These are phyloP conservation scores for Vidua macroura DNA, from an alignment of 2,113 vertebrate species.

Conservation along the genomic window DNA sequence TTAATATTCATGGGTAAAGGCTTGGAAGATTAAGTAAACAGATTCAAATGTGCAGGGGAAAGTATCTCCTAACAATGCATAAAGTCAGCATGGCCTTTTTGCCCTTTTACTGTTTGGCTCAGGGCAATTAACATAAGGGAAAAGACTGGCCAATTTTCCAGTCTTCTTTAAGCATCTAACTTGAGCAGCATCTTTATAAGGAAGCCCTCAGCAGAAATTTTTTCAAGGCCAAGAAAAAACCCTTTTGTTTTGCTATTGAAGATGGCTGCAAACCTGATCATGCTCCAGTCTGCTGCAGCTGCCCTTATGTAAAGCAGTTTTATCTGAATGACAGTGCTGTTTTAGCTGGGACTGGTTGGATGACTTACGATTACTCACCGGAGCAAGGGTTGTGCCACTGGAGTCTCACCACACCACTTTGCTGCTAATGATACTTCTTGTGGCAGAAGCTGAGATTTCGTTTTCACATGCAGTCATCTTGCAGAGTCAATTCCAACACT, in stretches of 20 bases:
- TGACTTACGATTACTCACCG: neutral
- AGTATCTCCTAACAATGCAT: constrained; percentile 60
- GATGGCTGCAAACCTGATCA: neutral
- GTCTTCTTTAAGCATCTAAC: neutral
- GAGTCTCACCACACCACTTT: neutral
- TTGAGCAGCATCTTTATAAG: neutral
- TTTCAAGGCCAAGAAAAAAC: neutral
- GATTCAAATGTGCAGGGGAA: constrained; percentile 36
- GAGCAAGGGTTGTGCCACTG: constrained; percentile 9
- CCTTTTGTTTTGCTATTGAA: neutral
- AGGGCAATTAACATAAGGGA: neutral
- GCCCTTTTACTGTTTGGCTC: neutral
- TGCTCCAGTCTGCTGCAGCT: neutral
- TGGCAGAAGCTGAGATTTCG: constrained; percentile 38
- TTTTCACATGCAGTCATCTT: constrained; percentile 50
- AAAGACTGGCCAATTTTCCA: neutral
- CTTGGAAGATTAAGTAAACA: constrained; percentile 54
- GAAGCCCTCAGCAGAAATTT: neutral
- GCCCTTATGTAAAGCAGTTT: neutral
- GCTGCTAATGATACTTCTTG: neutral
- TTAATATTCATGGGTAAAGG: constrained; percentile 57
- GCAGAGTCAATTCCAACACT: constrained; percentile 46
- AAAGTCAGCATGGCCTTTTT: constrained; percentile 38
- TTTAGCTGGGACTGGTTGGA: neutral
- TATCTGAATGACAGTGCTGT: constrained; percentile 31